Evolutionary conservation across 2,113 vertebrate species (phyloP).

Genomic region (Apodemus sylvaticus): DNA sequence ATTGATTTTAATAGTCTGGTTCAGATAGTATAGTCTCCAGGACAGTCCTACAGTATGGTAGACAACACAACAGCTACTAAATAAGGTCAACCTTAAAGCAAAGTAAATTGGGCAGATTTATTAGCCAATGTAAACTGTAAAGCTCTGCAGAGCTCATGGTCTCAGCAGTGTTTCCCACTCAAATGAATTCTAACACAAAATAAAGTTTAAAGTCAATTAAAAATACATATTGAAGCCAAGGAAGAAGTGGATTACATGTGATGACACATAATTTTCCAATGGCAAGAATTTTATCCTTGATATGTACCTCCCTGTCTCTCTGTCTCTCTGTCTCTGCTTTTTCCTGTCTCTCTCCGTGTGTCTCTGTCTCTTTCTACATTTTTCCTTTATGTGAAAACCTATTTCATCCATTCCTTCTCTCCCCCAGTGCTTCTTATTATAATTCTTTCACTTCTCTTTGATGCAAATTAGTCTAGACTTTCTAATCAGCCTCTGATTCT

Average conservation of each 20-base stretch:
- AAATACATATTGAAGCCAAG: not conserved
- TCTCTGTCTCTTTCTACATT: not conserved
- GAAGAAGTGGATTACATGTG: not conserved
- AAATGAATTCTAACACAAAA: not conserved
- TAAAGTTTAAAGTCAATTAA: not conserved
- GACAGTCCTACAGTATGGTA: not conserved
- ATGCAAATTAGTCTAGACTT: constrained; percentile 21
- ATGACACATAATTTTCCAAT: not conserved
- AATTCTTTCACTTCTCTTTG: not conserved
- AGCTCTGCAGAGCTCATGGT: not conserved
- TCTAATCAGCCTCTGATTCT: constrained; percentile 33
- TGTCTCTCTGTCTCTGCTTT: not conserved
- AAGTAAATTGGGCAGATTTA: not conserved
- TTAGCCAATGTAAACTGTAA: not conserved
- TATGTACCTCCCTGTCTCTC: not conserved
- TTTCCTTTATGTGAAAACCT: not conserved
- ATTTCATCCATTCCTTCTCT: not conserved
- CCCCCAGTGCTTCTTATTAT: not conserved
- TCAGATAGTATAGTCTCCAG: not conserved
- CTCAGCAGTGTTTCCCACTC: not conserved
- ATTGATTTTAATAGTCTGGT: not conserved
- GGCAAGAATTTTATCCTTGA: not conserved
- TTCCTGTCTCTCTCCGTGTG: not conserved
- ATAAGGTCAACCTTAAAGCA: not conserved
- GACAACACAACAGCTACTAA: not conserved